phyloP scores from a whole-genome alignment of 1,140 invertebrate genomes.

The Anastrepha obliqua region DNA sequence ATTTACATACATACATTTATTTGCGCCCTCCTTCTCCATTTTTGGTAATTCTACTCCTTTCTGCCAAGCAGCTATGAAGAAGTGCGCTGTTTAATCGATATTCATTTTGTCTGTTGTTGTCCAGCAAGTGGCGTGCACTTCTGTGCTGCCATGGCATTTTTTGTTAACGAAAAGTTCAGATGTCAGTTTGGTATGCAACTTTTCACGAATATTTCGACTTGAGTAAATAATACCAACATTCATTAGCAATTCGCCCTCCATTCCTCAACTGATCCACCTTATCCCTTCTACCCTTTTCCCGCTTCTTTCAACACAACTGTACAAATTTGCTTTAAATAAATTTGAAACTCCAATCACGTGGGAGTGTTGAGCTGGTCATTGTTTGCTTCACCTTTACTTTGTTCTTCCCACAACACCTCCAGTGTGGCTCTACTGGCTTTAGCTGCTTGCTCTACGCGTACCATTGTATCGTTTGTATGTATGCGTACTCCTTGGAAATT shows the following conservation, averaged over 20 bases:
- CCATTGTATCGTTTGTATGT: background rate
- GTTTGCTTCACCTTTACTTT: background rate
- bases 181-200: slow-evolving; percentile 29
- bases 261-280: background rate
- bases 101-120: slow-evolving; percentile 20
- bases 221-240: slow-evolving; percentile 52
- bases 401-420: background rate
- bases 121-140: slow-evolving; percentile 34
- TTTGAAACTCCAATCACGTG: slow-evolving; percentile 53
- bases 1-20: background rate
- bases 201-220: slow-evolving; percentile 34
- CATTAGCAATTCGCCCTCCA: background rate
- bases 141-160: background rate
- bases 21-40: background rate
- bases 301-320: background rate
- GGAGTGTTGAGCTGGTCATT: slow-evolving; percentile 40
- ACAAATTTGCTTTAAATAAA: slow-evolving; percentile 34
- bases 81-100: slow-evolving; percentile 29
- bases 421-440: background rate
- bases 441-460: background rate
- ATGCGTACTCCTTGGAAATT: background rate
- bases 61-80: background rate
- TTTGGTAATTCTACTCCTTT: background rate
- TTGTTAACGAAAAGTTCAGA: slow-evolving; percentile 1
- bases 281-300: background rate